Evolutionary conservation across 92 coral and sea anemone genomes (phyloP), one percentile per base, ranked within the genome.

Genomic region (Umimayanthus kanabou): DNA sequence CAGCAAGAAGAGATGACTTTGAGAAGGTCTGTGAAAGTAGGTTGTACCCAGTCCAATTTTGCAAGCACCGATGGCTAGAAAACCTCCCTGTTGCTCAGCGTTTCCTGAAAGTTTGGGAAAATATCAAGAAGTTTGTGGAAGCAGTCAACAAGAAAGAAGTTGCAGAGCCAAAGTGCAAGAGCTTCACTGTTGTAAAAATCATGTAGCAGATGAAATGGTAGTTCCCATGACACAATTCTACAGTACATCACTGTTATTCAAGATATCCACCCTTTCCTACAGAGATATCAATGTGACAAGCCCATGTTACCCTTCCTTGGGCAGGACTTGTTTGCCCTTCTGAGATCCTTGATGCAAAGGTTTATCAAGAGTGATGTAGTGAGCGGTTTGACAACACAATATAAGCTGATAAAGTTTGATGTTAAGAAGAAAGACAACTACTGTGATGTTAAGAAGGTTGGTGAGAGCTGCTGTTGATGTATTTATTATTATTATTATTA

Each of bases 1-100:
- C 88, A 85, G 65, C 88, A 73, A 85, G 88, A 70, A 85, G 88
- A 85, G 88, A 85, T 73, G 88, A 85, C 80, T 74, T 85, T 85
- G 80, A 73, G 81, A 85, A 85, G 49, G 80, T 49, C 30, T 49
- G 71, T 85, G 88, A 69, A 76, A 73, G 88, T 79, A 85, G 64
- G 29, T 85, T 76, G 15, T 85, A 70, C 55, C 72, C 88, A 85
- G 72, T 85, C 77, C 22, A 85, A 73, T 85, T 73, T 73, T 85
- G 81, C 77, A 70, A 85, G 77, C 88, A 85, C 79, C 80, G 88
- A 85, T 85, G 80, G 88, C 80, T 85, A 47, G 81, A 76, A 47
- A 85, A 85, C 39, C 88, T 85, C 76, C 88, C 80, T 85, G 88
- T 85, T 53, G 80, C 88, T 47, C 88, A 85, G 80, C 80, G 88